Evolutionary conservation across 2,797 vertebrate genomes (phyloP).

Genomic region (Poliocrania exsul): DNA sequence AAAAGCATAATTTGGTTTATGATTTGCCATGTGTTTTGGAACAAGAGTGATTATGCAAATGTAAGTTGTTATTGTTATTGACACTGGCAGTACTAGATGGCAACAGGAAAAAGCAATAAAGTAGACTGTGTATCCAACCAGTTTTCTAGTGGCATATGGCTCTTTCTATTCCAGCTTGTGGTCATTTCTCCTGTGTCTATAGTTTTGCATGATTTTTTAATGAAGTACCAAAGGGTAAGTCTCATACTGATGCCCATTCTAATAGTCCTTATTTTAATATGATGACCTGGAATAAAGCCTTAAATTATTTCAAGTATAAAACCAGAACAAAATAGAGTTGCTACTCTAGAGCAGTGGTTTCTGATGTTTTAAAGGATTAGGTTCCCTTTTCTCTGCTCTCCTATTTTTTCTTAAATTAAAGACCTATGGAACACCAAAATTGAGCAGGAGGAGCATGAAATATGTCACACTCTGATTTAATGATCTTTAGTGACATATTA

Average conservation of each 20-base stretch:
- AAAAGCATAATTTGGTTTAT: neutral
- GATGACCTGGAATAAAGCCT: neutral
- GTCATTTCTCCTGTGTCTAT: neutral
- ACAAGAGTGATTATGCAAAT: neutral
- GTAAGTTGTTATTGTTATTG: neutral
- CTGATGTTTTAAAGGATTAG: neutral
- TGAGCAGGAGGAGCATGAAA: neutral
- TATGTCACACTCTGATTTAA: neutral
- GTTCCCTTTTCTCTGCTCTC: accelerated
- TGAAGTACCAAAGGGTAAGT: neutral
- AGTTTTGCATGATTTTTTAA: neutral
- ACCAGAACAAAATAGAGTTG: neutral
- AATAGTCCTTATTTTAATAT: neutral
- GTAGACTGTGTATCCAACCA: neutral
- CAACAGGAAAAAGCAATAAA: neutral
- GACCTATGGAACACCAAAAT: accelerated
- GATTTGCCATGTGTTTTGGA: neutral
- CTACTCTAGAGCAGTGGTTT: neutral
- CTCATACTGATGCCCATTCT: neutral
- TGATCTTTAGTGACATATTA: neutral
- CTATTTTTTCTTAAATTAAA: neutral
- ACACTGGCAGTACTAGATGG: neutral
- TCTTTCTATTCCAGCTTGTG: neutral
- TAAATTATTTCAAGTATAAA: neutral
- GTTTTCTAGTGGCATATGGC: neutral